phyloP scores from a whole-genome alignment of 2,888 invertebrate species.

The Hemicrepidius hirtus region DNA sequence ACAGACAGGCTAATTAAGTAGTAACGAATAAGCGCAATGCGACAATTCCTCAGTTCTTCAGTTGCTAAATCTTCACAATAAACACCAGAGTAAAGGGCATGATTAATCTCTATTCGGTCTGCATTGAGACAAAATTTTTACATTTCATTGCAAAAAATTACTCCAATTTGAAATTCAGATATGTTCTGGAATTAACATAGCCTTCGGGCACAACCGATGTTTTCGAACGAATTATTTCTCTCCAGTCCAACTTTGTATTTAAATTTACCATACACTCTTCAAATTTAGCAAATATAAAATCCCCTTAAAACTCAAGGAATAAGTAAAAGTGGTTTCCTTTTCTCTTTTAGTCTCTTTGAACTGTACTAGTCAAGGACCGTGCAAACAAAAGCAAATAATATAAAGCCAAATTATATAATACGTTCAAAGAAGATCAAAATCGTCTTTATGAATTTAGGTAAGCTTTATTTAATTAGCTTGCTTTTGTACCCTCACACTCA shows the following conservation, averaged over 20 bases:
- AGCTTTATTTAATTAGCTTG: too few relatives aligned
- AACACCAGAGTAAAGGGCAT: background rate
- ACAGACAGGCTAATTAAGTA: slow-evolving; percentile 8
- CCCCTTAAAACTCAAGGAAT: too few relatives aligned
- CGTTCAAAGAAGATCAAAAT: too few relatives aligned
- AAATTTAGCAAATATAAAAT: background rate
- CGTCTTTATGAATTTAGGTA: too few relatives aligned
- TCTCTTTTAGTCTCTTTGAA: too few relatives aligned
- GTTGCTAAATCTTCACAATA: background rate
- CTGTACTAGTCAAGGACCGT: too few relatives aligned
- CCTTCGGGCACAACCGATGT: background rate
- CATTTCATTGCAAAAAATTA: slow-evolving; percentile 11
- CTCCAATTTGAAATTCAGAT: slow-evolving; percentile 12
- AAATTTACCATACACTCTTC: background rate
- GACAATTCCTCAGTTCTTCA: slow-evolving; percentile 7
- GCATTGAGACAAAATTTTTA: background rate
- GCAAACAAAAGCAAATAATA: too few relatives aligned
- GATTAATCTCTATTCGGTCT: background rate
- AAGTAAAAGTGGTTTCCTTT: too few relatives aligned
- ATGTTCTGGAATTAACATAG: slow-evolving; percentile 2
- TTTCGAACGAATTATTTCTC: background rate
- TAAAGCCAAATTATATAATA: too few relatives aligned
- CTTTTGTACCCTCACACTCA: too few relatives aligned
- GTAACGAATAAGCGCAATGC: background rate
- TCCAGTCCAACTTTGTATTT: background rate